A percentile compares a stretch with the other conserved stretches of the same genome.
Evolutionary conservation across 2,888 invertebrate species (phyloP).

Genomic region (Callyntrura guangdongensis): DNA sequence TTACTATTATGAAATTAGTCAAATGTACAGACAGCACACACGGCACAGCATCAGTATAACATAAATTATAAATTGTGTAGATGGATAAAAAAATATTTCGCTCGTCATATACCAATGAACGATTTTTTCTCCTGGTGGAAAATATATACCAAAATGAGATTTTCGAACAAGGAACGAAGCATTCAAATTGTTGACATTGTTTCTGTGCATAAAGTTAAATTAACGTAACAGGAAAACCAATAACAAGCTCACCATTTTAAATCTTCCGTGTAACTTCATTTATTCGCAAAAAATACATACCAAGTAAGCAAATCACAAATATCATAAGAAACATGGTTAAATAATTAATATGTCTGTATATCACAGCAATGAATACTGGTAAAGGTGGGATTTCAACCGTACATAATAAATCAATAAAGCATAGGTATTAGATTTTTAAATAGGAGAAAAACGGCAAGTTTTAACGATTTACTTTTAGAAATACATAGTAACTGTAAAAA

Average conservation of each 20-base stretch:
- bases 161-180: constrained; percentile 53
- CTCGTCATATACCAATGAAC: not conserved
- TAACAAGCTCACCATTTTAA: constrained; percentile 24
- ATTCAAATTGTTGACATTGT: constrained; percentile 72
- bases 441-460: not conserved
- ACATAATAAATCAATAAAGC: not conserved
- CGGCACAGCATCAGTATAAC: not conserved
- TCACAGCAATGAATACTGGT: constrained; percentile 71
- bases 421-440: not conserved
- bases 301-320: not conserved
- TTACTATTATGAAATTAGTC: not conserved
- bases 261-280: not conserved
- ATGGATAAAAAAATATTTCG: not conserved
- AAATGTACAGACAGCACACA: constrained; percentile 9
- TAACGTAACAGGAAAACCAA: not conserved
- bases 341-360: not conserved
- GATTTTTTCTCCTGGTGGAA: constrained; percentile 47
- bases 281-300: constrained; percentile 15
- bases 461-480: constrained; percentile 1
- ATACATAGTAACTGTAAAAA: not conserved
- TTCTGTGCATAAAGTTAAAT: constrained; percentile 4
- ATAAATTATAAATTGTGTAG: not conserved
- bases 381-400: constrained; percentile 62
- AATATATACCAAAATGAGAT: constrained; percentile 65
- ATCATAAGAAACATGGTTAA: not conserved